Percentiles rank a stretch among this genome's conserved stretches.
Conservation (phyloP, 2,888 invertebrate species). For the Zhuqinia jingwanae region DNA sequence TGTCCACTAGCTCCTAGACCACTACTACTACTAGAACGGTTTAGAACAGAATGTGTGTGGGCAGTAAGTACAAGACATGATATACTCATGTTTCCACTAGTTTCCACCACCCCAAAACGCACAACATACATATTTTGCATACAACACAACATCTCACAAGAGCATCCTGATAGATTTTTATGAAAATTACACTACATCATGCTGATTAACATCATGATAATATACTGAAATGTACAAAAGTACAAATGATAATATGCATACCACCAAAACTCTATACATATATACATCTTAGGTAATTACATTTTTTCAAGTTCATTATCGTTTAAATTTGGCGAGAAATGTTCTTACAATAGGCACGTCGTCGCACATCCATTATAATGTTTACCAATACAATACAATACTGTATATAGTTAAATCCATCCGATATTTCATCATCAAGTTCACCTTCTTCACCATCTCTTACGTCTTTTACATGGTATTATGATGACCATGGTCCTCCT, state of each 20-base stretch:
- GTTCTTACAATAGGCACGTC: not conserved
- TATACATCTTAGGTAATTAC: too few species aligned
- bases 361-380: not conserved
- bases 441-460: not conserved
- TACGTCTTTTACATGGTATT: too few species aligned
- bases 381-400: not conserved
- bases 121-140: too few species aligned
- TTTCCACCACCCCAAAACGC: too few species aligned
- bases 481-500: not conserved
- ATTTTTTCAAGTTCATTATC: slow-evolving; percentile 24
- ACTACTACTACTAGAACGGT: too few species aligned
- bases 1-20: too few species aligned
- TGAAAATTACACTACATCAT: not conserved
- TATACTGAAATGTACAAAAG: not conserved
- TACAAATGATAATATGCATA: not conserved
- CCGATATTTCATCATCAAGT: slow-evolving; percentile 10
- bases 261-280: too few species aligned
- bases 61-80: too few species aligned
- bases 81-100: too few species aligned
- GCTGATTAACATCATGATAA: not conserved
- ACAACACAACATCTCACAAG: too few species aligned
- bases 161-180: too few species aligned
- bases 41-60: too few species aligned
- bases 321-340: slow-evolving; percentile 32
- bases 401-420: not conserved